Percentiles rank a stretch among this genome's conserved stretches.
Conservation (phyloP, 2,797 vertebrate species). For the Antrozous pallidus region DNA sequence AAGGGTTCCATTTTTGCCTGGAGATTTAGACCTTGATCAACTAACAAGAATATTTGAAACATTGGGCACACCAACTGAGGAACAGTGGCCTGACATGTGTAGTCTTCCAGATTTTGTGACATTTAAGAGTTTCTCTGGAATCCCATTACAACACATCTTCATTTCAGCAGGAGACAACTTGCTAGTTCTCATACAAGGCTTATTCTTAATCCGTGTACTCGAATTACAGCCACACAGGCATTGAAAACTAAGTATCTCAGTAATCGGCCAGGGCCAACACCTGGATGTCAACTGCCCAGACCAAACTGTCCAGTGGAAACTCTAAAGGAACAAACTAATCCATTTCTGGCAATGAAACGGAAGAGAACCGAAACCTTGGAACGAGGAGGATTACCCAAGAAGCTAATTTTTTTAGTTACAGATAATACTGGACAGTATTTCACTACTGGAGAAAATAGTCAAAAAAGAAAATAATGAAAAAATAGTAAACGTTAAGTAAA, state of each 20-base stretch:
- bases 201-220: slow-evolving; percentile 85
- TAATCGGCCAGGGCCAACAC: slow-evolving; percentile 93
- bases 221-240: slow-evolving; percentile 91
- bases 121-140: slow-evolving; percentile 95
- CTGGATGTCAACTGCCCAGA: slow-evolving; percentile 91
- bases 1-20: slow-evolving; percentile 95
- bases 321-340: slow-evolving; percentile 90
- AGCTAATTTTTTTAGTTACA: slow-evolving; percentile 82
- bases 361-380: slow-evolving; percentile 89
- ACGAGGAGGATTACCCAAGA: slow-evolving; percentile 86
- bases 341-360: slow-evolving; percentile 88
- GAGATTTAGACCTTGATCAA: slow-evolving; percentile 97
- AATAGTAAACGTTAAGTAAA: slow-evolving; percentile 20
- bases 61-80: slow-evolving; percentile 95
- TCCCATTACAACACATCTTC: slow-evolving; percentile 95
- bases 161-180: slow-evolving; percentile 96
- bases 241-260: slow-evolving; percentile 94
- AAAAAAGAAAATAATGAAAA: slow-evolving; percentile 52
- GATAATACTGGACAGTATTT: slow-evolving; percentile 68
- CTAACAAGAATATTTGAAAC: slow-evolving; percentile 98
- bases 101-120: slow-evolving; percentile 96
- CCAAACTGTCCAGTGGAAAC: slow-evolving; percentile 92
- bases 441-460: slow-evolving; percentile 59
- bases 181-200: slow-evolving; percentile 90
- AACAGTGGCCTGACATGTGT: slow-evolving; percentile 94